Conservation (phyloP, 1,140 invertebrate genomes). For the Planococcus citri region DNA sequence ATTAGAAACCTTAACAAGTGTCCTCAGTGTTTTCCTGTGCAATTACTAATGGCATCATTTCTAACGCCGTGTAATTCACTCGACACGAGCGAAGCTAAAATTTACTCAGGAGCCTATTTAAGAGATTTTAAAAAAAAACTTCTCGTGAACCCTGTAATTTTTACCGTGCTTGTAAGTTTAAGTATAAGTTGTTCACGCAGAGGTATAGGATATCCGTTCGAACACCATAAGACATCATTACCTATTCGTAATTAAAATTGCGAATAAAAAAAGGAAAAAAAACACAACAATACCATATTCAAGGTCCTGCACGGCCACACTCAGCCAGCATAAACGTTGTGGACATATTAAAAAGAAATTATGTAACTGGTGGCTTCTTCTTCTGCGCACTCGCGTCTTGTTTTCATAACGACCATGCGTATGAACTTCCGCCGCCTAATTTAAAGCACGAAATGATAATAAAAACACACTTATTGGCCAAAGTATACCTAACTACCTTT, state of each 20-base stretch:
- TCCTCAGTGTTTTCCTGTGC: too few relatives aligned
- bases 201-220: background rate
- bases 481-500: too few relatives aligned
- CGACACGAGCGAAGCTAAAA: too few relatives aligned
- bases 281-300: background rate
- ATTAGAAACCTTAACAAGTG: too few relatives aligned
- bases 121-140: too few relatives aligned
- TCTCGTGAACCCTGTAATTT: too few relatives aligned
- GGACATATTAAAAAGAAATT: background rate
- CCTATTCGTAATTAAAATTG: background rate
- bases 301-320: background rate
- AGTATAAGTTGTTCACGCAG: too few relatives aligned
- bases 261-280: background rate
- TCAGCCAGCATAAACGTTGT: background rate
- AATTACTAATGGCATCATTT: too few relatives aligned
- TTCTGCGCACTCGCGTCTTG: too few relatives aligned
- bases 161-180: too few relatives aligned
- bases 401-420: background rate
- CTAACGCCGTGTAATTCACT: too few relatives aligned
- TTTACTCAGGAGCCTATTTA: too few relatives aligned
- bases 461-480: background rate
- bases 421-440: background rate
- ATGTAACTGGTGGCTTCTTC: background rate
- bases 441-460: background rate
- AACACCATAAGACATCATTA: background rate